Percentiles rank a stretch among this genome's conserved stretches.
Evolutionary conservation across 2,888 invertebrate genomes (phyloP).

Genomic region (Drosophila atroscutellata): DNA sequence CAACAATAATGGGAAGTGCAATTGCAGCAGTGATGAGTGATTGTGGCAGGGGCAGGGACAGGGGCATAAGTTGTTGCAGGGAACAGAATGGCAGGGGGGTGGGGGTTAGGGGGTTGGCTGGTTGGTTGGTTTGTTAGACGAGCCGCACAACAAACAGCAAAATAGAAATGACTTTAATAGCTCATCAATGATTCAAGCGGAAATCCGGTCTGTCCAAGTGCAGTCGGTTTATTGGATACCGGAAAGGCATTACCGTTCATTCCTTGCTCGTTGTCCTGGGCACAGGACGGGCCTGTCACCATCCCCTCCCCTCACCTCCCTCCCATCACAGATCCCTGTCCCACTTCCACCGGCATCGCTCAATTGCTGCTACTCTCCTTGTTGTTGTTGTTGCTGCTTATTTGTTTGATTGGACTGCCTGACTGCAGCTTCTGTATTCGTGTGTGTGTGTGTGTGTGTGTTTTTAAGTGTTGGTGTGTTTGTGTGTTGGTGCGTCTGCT

Average conservation of each 20-base stretch:
- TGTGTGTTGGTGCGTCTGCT: conserved; percentile 44
- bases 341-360: not conserved
- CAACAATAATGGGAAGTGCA: conserved; percentile 25
- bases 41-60: not conserved
- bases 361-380: conserved; percentile 9
- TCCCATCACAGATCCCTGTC: not conserved
- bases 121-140: conserved; percentile 21
- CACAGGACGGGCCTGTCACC: not conserved
- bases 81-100: too few species aligned
- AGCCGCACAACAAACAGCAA: conserved; percentile 72
- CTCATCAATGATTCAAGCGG: conserved; percentile 85
- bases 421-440: conserved; percentile 17
- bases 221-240: conserved; percentile 84
- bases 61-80: not conserved
- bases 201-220: conserved; percentile 84
- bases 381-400: conserved; percentile 36
- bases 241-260: conserved; percentile 77
- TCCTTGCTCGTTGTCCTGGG: conserved; percentile 8
- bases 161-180: conserved; percentile 84
- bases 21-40: conserved; percentile 29
- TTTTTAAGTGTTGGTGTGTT: conserved; percentile 11
- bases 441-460: conserved; percentile 2
- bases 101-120: not conserved
- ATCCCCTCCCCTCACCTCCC: not conserved
- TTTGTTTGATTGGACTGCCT: conserved; percentile 70